Conservation (phyloP, 2,113 vertebrate species). For the Alces alces region DNA sequence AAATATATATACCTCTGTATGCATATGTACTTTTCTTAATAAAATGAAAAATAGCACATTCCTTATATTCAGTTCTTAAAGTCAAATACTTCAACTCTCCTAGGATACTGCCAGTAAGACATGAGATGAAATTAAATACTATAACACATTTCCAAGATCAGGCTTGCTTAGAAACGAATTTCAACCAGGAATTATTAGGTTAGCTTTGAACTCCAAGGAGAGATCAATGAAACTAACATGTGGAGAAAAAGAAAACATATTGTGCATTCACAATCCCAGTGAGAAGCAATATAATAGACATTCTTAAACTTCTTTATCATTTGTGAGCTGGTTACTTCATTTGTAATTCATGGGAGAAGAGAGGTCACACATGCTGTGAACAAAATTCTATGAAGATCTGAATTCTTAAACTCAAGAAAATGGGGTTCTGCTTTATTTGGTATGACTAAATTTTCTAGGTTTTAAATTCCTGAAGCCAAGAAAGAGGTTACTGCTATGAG, state of each 20-base stretch:
- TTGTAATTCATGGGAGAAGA: background rate
- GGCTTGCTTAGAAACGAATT: constrained; percentile 22
- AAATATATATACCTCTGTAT: background rate
- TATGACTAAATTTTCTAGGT: background rate
- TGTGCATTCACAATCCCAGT: background rate
- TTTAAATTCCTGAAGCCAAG: background rate
- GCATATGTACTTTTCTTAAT: background rate
- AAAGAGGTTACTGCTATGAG: background rate
- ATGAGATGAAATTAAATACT: background rate
- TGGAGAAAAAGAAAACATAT: background rate
- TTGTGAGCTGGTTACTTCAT: background rate
- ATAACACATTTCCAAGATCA: background rate
- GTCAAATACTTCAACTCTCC: background rate
- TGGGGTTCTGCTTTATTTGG: background rate
- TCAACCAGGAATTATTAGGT: background rate
- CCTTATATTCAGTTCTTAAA: constrained; percentile 4
- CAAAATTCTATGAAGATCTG: constrained; percentile 30
- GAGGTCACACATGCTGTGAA: background rate
- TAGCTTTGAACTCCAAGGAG: background rate
- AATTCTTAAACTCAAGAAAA: constrained; percentile 11
- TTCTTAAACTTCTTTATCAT: background rate
- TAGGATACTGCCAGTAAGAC: background rate
- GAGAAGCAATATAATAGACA: background rate
- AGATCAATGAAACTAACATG: background rate
- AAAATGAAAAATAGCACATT: constrained; percentile 18